Conservation (phyloP, 2,113 vertebrate species). For the Centropristis striata region DNA sequence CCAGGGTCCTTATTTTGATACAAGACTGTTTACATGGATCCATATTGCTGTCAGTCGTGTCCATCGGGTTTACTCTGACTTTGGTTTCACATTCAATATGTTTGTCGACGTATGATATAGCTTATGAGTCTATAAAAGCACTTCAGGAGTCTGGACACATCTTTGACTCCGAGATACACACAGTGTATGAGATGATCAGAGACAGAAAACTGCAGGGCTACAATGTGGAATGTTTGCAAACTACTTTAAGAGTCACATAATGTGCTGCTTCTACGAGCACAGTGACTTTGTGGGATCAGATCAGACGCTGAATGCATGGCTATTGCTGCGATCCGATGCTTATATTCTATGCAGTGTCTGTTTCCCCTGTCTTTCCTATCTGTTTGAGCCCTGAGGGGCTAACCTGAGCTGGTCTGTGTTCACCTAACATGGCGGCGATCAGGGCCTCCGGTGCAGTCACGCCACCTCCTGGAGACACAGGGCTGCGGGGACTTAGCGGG, state of each 20-base stretch:
- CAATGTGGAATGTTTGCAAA: conserved; percentile 68
- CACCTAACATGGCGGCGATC: conserved; percentile 83
- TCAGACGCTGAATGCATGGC: conserved; percentile 33
- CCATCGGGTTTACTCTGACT: conserved; percentile 36
- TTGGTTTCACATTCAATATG: conserved; percentile 69
- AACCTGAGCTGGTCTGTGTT: conserved; percentile 76
- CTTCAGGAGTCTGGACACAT: conserved; percentile 53
- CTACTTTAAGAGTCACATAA: conserved; percentile 56
- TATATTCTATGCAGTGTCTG: conserved; percentile 44
- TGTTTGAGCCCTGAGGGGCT: conserved; percentile 68
- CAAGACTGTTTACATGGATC: conserved; percentile 42
- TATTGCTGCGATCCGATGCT: conserved; percentile 25
- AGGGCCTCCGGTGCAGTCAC: conserved; percentile 81
- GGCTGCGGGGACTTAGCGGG: conserved; percentile 78
- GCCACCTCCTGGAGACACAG: conserved; percentile 65
- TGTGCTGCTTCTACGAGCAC: conserved; percentile 60
- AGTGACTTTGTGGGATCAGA: conserved; percentile 57
- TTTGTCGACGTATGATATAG: conserved; percentile 54
- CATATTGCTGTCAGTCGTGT: conserved; percentile 42
- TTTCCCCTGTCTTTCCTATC: conserved; percentile 61
- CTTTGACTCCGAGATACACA: conserved; percentile 58
- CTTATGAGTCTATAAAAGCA: conserved; percentile 72
- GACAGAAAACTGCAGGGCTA: conserved; percentile 55
- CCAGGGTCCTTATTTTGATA: conserved; percentile 47
- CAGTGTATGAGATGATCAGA: conserved; percentile 64